These are phyloP conservation scores for Glossophaga mutica DNA, from an alignment of 2,797 vertebrate species.

Conservation along the genomic window DNA sequence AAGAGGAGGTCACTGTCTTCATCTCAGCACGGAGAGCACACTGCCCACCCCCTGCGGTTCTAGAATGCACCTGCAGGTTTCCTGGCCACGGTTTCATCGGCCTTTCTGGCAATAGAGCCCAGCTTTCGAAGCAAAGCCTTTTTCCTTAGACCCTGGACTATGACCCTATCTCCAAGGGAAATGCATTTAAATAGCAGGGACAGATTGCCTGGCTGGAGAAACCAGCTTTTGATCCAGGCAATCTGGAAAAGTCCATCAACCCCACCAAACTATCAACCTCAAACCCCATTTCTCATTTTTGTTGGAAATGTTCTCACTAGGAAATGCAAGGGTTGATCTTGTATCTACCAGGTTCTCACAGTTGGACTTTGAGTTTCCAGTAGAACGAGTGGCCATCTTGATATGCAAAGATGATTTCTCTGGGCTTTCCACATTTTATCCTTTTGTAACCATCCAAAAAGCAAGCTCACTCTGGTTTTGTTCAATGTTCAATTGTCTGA, in stretches of 20 bases:
- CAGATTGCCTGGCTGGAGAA: neutral
- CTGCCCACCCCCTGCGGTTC: neutral
- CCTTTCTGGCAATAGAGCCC: neutral
- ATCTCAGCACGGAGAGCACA: fast-evolving
- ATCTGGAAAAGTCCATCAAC: neutral
- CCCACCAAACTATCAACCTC: neutral
- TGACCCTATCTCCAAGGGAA: neutral
- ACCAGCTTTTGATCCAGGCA: neutral
- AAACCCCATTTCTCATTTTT: neutral
- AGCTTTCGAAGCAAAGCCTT: neutral
- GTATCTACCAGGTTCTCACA: neutral
- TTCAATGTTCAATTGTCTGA: fast-evolving
- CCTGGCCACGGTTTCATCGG: neutral
- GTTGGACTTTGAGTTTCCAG: neutral
- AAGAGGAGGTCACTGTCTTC: neutral
- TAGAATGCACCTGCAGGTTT: fast-evolving
- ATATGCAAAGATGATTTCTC: neutral
- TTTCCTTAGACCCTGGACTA: neutral
- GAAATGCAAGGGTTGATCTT: neutral
- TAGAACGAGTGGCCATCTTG: fast-evolving
- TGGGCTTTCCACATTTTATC: neutral
- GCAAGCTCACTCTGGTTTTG: neutral
- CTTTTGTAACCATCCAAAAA: neutral
- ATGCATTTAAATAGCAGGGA: neutral
- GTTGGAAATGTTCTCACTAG: neutral